A percentile compares a stretch with the other conserved stretches of the same genome.
phyloP scores from a whole-genome alignment of 1,140 invertebrate species.

The Palaemon carinicauda region DNA sequence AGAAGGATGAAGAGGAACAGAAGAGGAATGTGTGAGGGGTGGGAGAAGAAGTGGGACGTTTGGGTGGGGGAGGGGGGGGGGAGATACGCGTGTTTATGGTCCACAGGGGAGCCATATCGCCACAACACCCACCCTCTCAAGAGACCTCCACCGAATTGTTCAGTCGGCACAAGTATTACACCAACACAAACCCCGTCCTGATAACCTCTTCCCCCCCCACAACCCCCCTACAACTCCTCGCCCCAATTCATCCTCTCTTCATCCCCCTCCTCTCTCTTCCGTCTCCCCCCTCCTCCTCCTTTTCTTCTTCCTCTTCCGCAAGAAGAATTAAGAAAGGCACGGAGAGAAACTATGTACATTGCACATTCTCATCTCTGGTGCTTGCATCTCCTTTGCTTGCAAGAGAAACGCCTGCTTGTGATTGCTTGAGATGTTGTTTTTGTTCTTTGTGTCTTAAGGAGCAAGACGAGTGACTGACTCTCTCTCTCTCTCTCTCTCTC shows the following conservation, averaged over 20 bases:
- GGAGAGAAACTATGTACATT: no score
- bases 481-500: no score
- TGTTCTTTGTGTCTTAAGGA: no score
- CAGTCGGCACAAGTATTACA: slow-evolving; percentile 49
- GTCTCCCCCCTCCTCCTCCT: not conserved
- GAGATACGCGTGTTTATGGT: slow-evolving; percentile 36
- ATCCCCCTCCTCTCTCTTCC: not conserved
- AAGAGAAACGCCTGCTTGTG: no score
- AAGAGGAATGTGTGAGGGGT: not conserved
- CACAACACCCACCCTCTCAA: slow-evolving; percentile 16
- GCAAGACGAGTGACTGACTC: no score
- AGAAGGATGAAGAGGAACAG: not conserved
- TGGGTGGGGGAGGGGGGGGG: not conserved
- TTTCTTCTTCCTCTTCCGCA: not conserved
- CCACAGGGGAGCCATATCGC: slow-evolving; percentile 37
- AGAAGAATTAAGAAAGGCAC: not conserved
- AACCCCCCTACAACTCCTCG: no score
- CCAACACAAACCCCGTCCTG: not conserved
- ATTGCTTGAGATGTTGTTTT: no score
- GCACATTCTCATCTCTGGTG: no score
- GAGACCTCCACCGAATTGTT: slow-evolving; percentile 37
- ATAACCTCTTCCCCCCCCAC: not conserved
- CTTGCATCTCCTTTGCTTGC: no score
- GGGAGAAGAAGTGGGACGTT: not conserved
- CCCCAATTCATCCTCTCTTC: no score